Evolutionary conservation across 2,797 vertebrate genomes (phyloP).

Genomic region (Microtus obscurus): DNA sequence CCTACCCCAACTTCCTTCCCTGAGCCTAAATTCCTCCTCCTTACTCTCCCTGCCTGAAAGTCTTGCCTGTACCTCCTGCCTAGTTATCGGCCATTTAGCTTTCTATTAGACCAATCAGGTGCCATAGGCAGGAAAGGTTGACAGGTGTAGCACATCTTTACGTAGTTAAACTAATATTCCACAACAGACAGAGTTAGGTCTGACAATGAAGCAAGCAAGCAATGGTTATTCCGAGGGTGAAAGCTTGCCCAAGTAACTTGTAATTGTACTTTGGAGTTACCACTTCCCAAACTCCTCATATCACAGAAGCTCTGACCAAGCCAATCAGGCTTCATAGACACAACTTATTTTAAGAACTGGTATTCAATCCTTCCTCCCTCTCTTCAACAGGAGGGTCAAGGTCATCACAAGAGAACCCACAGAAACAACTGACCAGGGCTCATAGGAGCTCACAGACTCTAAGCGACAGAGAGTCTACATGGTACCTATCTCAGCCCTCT

Average conservation of each 20-base stretch:
- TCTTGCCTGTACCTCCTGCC: background rate
- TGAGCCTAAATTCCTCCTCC: background rate
- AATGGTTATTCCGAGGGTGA: background rate
- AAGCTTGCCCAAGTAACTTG: background rate
- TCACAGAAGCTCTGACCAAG: background rate
- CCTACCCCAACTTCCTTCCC: too few species aligned
- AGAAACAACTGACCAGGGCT: background rate
- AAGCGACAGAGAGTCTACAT: fast-evolving
- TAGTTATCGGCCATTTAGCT: background rate
- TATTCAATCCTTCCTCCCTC: background rate
- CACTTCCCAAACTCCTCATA: background rate
- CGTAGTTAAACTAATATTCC: background rate
- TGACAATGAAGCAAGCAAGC: too few species aligned
- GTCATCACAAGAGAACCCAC: background rate
- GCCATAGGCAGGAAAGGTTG: background rate
- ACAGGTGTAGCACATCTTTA: background rate
- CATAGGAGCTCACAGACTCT: background rate
- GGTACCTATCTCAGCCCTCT: background rate
- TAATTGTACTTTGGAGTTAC: too few species aligned
- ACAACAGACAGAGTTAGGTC: background rate
- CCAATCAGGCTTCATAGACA: background rate
- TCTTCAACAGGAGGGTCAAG: background rate
- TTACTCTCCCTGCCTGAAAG: background rate
- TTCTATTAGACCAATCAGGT: background rate
- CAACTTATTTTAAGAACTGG: background rate